A percentile compares a stretch with the other conserved stretches of the same genome.
Conservation (phyloP, 2,113 vertebrate genomes). For the Eupsittula cactorum region DNA sequence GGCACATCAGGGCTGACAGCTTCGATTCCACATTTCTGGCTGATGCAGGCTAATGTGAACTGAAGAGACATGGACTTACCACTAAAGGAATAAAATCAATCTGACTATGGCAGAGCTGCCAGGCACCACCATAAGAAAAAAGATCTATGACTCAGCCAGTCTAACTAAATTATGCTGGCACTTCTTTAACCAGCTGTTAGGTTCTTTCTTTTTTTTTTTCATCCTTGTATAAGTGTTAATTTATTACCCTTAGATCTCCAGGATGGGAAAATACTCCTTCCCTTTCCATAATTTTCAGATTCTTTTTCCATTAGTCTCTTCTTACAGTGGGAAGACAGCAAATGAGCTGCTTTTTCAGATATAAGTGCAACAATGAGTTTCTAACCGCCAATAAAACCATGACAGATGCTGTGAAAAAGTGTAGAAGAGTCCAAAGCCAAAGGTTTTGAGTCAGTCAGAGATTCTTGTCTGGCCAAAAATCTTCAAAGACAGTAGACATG, state of each 20-base stretch:
- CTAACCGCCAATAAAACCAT: background rate
- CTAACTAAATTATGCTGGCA: slow-evolving; percentile 34
- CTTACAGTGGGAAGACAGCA: background rate
- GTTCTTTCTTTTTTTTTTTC: background rate
- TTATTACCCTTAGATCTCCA: background rate
- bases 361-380: background rate
- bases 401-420: background rate
- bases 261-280: background rate
- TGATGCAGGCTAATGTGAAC: background rate
- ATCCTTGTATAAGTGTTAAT: background rate
- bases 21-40: background rate
- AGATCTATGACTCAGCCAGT: slow-evolving; percentile 25
- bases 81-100: background rate
- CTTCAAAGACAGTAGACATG: background rate
- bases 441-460: background rate
- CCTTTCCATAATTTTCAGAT: background rate
- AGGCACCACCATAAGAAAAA: slow-evolving; percentile 6
- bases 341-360: background rate
- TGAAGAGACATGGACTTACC: background rate
- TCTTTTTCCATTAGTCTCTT: background rate
- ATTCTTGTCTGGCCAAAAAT: background rate
- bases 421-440: background rate
- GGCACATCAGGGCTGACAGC: background rate
- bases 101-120: background rate
- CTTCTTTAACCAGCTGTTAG: slow-evolving; percentile 10